Conservation (phyloP, 1,140 invertebrate genomes). For the Pseudomyrmex cubaensis region DNA sequence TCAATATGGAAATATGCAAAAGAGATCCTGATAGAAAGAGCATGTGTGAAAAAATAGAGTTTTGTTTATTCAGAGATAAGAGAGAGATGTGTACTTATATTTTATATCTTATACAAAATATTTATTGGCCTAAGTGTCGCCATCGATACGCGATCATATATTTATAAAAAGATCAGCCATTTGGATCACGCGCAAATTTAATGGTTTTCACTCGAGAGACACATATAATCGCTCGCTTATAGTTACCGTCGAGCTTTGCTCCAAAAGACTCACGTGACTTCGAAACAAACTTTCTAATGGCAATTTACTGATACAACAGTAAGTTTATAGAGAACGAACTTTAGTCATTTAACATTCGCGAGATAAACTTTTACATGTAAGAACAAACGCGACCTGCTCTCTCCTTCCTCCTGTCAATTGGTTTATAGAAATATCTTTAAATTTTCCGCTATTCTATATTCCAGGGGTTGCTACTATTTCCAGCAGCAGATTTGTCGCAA, state of each 20-base stretch:
- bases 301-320: not conserved
- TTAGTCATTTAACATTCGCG: slow-evolving; percentile 20
- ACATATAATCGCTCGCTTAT: not conserved
- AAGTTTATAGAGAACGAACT: not conserved
- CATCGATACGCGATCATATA: slow-evolving; percentile 2
- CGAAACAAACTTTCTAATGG: slow-evolving; percentile 6
- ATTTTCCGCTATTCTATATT: not conserved
- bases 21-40: too few species aligned
- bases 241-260: not conserved
- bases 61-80: not conserved
- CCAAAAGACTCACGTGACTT: not conserved
- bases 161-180: not conserved
- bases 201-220: not conserved
- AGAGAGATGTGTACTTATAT: not conserved
- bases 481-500: not conserved
- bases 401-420: not conserved
- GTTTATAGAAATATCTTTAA: not conserved
- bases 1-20: too few species aligned
- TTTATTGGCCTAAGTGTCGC: not conserved
- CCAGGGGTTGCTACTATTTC: not conserved
- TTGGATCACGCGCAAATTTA: slow-evolving; percentile 13
- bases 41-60: not conserved
- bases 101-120: not conserved
- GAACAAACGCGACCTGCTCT: not conserved
- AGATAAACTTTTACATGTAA: not conserved